These are phyloP conservation scores for Eristalis pertinax DNA, from an alignment of 2,888 invertebrate genomes.

Conservation along the genomic window DNA sequence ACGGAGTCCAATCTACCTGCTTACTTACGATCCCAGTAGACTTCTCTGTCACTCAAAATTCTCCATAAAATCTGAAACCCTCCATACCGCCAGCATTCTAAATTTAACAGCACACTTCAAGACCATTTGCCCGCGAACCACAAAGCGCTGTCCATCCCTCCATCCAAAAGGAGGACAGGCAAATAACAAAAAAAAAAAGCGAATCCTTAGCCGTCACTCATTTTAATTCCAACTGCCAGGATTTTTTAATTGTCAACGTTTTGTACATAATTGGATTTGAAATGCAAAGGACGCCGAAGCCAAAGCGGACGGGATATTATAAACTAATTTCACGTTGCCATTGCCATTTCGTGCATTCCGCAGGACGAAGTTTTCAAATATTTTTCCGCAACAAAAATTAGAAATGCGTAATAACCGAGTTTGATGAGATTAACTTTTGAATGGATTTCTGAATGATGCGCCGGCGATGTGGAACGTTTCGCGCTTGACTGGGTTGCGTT, in stretches of 20 bases:
- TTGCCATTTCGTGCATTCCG: neutral
- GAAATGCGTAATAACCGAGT: neutral
- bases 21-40: neutral
- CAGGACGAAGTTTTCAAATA: neutral
- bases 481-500: too few relatives aligned
- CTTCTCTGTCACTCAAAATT: neutral
- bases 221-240: constrained; percentile 55
- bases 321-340: constrained; percentile 11
- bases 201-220: constrained; percentile 35
- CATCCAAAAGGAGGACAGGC: neutral
- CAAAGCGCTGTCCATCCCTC: constrained; percentile 4
- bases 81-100: neutral
- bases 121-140: constrained; percentile 11
- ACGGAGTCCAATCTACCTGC: too few relatives aligned
- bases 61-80: neutral
- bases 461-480: neutral
- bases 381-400: neutral
- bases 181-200: neutral
- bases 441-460: neutral
- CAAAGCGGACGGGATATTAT: neutral
- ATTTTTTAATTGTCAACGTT: constrained; percentile 40
- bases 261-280: constrained; percentile 48
- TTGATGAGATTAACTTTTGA: neutral
- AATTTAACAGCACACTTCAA: constrained; percentile 12
- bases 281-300: constrained; percentile 28